Conservation (phyloP, 1,140 invertebrate species). For the Drosophila pallidifrons region DNA sequence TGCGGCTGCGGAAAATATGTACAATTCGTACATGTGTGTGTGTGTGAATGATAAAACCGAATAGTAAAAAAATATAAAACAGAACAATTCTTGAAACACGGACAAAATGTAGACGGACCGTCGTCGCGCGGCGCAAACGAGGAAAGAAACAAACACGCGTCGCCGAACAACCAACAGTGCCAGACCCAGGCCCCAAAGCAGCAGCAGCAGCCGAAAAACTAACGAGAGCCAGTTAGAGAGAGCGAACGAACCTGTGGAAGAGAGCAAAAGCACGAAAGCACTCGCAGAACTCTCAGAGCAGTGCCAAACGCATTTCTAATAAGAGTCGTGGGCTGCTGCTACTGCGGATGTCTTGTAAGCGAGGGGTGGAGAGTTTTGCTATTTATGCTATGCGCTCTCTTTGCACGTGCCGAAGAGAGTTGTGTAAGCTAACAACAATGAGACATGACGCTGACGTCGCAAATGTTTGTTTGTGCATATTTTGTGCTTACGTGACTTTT, state of each 20-base stretch:
- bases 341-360: constrained; percentile 49
- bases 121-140: constrained; percentile 78
- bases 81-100: constrained; percentile 74
- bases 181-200: constrained; percentile 26
- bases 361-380: constrained; percentile 5
- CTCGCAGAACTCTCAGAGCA: constrained; percentile 15
- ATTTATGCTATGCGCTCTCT: constrained; percentile 33
- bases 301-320: constrained; percentile 54
- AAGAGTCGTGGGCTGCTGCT: constrained; percentile 16
- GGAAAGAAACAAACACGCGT: constrained; percentile 79
- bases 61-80: constrained; percentile 69
- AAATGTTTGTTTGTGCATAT: constrained; percentile 54
- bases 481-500: constrained; percentile 59
- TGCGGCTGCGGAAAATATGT: constrained; percentile 59
- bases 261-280: constrained; percentile 33
- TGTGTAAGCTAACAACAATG: constrained; percentile 10
- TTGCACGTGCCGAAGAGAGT: constrained; percentile 50
- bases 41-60: constrained; percentile 61
- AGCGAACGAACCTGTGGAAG: constrained; percentile 25
- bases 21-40: constrained; percentile 27
- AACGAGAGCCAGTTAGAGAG: constrained; percentile 35
- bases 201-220: constrained; percentile 57
- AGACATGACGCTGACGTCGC: constrained; percentile 30
- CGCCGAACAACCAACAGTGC: constrained; percentile 48
- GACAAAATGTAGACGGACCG: constrained; percentile 73